Evolutionary conservation across 1,140 invertebrate genomes (phyloP), one percentile per base, ranked within the genome.

Genomic region (Cephus cinctus): DNA sequence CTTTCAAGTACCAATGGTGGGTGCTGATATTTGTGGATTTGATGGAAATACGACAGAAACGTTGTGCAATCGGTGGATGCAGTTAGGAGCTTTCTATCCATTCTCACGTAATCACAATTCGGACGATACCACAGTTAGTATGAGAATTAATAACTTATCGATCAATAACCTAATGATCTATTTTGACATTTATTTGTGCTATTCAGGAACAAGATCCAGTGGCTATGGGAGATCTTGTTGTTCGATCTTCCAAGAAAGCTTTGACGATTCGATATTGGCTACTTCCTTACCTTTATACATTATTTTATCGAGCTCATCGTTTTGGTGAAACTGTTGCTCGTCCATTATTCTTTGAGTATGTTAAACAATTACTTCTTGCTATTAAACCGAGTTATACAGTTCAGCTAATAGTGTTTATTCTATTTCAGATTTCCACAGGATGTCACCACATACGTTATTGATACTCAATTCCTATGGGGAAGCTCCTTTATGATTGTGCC

Each of bases 11-110:
- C 88, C 90, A 6, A 80, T 92, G 80, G 85, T 92, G 69, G 93
- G 92, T 1, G 87, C 91, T 2, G 92, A 96, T 71, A 94, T 96
- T 54, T 96, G 93, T 76, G 93, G 92, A 1, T 96, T 94, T 72
- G 80, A 81, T 59, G 84, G 83, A 3, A 85, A 92, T 64, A 86
- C 91, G 1, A 92, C 88, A 0, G 73, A 63, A 11, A 71, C 81
- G 18, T 74, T 94, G 1, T 94, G 90, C 65, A 83, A 82, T 58
- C 77, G 89, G 0, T 94, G 90, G 90, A 84, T 82, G 79, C 85
- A 92, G 69, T 75, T 92, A 2, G 93, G 92, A 2, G 89, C 90
- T 5, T 92, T 92, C 74, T 92, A 92, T 73, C 89, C 90, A 1
- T 94, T 94, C 75, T 84, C 88, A 1, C 80, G 91, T 53, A 94